Conservation (phyloP, 2,888 invertebrate species). For the Sicus ferrugineus region DNA sequence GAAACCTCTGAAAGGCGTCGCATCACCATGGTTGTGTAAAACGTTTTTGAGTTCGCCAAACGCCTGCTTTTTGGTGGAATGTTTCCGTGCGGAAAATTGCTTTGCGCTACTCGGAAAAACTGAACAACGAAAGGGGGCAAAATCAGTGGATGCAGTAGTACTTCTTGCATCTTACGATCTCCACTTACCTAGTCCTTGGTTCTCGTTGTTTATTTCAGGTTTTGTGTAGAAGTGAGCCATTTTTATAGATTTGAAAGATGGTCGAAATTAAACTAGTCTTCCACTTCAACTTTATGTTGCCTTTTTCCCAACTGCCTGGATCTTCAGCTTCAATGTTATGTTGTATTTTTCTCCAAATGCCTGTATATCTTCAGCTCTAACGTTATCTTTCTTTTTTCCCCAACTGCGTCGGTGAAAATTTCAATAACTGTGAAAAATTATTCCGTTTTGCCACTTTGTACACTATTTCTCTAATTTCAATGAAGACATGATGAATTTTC, state of each 20-base stretch:
- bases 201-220: slow-evolving; percentile 11
- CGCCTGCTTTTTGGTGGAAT: slow-evolving; percentile 42
- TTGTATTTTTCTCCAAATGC: no score
- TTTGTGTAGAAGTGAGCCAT: slow-evolving; percentile 31
- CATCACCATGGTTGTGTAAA: slow-evolving; percentile 42
- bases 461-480: no score
- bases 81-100: slow-evolving; percentile 27
- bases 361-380: no score
- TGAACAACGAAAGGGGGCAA: neutral
- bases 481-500: no score
- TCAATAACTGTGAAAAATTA: no score
- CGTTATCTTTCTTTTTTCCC: neutral
- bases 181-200: slow-evolving; percentile 21
- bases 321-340: no score
- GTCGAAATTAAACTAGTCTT: neutral
- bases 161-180: neutral
- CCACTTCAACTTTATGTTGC: neutral
- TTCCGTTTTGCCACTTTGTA: no score
- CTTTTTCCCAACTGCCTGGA: no score
- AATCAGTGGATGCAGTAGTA: neutral
- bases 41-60: slow-evolving; percentile 48
- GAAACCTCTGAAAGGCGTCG: slow-evolving; percentile 41
- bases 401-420: no score
- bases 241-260: no score
- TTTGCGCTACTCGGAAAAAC: slow-evolving; percentile 11